Evolutionary conservation across 2,888 invertebrate genomes (phyloP).

Genomic region (Drosophila quasianomalipes): DNA sequence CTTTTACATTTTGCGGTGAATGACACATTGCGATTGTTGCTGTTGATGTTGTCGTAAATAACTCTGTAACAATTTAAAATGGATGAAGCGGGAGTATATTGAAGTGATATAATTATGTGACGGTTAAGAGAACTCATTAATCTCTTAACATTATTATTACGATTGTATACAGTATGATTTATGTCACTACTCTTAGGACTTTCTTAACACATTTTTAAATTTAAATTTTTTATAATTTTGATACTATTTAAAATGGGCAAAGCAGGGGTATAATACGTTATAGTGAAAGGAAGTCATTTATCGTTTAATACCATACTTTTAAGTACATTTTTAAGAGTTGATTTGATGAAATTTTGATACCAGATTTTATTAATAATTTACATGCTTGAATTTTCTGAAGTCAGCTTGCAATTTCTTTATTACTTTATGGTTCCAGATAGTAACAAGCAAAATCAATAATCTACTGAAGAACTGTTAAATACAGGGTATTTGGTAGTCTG

Average conservation of each 20-base stretch:
- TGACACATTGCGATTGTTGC: constrained; percentile 42
- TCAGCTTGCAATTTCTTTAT: not conserved
- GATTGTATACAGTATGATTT: not conserved
- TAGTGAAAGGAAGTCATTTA: not conserved
- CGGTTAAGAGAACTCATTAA: not conserved
- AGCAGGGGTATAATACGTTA: not conserved
- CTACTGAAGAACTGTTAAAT: not conserved
- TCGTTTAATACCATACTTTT: not conserved
- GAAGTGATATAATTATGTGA: not conserved
- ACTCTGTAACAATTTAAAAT: constrained; percentile 1
- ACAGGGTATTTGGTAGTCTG: constrained; percentile 3
- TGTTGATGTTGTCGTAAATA: constrained; percentile 25
- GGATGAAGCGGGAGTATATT: not conserved
- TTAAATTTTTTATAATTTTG: not conserved
- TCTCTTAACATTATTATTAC: not conserved
- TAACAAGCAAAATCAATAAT: not conserved
- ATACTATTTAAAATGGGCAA: not conserved
- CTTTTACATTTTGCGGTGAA: constrained; percentile 74
- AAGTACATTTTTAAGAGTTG: not conserved
- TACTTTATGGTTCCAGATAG: not conserved
- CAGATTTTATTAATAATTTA: not conserved
- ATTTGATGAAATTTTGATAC: not conserved
- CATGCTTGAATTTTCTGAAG: too few relatives aligned
- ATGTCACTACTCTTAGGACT: not conserved
- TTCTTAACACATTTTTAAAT: not conserved